Base-by-base conservation (phyloP, 2,888 invertebrate genomes). In the Chrysolina oricalcia region DNA sequence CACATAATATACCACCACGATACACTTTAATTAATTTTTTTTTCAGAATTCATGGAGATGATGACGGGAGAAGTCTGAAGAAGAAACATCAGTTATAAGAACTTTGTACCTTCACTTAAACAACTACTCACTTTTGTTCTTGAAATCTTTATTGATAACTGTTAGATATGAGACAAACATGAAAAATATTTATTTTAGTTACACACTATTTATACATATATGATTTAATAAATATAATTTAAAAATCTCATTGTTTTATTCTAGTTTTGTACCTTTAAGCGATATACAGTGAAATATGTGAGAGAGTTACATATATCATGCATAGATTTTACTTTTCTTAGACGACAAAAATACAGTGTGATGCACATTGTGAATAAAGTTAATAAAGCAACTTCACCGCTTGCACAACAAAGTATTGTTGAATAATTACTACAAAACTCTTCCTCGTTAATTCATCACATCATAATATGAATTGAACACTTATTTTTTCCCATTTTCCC, bases 31-130 rank as follows among this genome's bases (percentile, higher is more conserved):
- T n/a, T 77, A 73, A 78, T 74, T 75, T 89, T 90, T 83, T 88
- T 94, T 94, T 82, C 93, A 96, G 96, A 96, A 92, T 96, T 96
- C 91, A 96, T 96, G 96, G 96, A 96, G 90, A 96, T 97, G 96
- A 97, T 97, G 96, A 96, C 96, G 81, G 96, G 96, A 89, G 96
- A 96, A 93, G 85, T 86, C 71, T 86, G 53, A 84, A 81, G 70
- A 48, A 19, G 53, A 73, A 77, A 35, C 48, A 15, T 11, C 48
- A 69, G 70, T 64, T 43, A 19, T 67, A 73, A 62, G 70, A 72
- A 73, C 73, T 77, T 72, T 77, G 70, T 77, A 77, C 67, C 72
- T 79, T 75, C 73, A 73, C 48, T 65, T 56, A 76, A 77, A 74
- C 72, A 73, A 70, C 67, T 72, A 72, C 80, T 76, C 77, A 81